Evolutionary conservation across 2,113 vertebrate species (phyloP).

Genomic region (Notothenia rossii): DNA sequence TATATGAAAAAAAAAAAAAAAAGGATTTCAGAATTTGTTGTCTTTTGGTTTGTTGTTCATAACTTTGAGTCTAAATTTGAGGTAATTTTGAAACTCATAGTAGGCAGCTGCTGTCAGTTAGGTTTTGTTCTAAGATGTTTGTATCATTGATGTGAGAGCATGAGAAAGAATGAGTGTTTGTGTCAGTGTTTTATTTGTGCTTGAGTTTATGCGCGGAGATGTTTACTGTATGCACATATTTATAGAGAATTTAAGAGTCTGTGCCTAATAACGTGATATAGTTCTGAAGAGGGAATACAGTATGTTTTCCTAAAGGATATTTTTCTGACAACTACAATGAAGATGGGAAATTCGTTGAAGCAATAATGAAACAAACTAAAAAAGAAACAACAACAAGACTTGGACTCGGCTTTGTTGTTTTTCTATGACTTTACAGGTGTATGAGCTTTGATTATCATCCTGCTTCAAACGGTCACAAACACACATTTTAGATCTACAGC

Average conservation of each 20-base stretch:
- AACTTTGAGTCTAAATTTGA: slow-evolving; percentile 52
- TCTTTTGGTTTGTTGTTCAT: slow-evolving; percentile 58
- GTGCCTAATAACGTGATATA: slow-evolving; percentile 68
- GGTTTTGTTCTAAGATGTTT: slow-evolving; percentile 35
- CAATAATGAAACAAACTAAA: slow-evolving; percentile 80
- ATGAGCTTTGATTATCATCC: slow-evolving; percentile 12
- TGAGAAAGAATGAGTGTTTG: slow-evolving; percentile 39
- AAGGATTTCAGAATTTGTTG: slow-evolving; percentile 53
- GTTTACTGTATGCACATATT: slow-evolving; percentile 49
- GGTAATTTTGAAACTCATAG: slow-evolving; percentile 56
- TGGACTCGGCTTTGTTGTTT: slow-evolving; percentile 54
- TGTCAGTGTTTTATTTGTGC: slow-evolving; percentile 45
- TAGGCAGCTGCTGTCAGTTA: slow-evolving; percentile 74
- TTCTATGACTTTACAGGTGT: slow-evolving; percentile 32
- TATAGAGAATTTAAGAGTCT: slow-evolving; percentile 60
- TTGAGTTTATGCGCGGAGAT: slow-evolving; percentile 11
- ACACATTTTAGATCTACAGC: slow-evolving; percentile 27
- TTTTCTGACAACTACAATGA: slow-evolving; percentile 58
- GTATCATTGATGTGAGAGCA: slow-evolving; percentile 39
- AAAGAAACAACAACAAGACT: slow-evolving; percentile 52
- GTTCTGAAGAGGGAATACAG: slow-evolving; percentile 41
- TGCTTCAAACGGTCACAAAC: slow-evolving; percentile 26
- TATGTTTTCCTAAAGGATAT: slow-evolving; percentile 62
- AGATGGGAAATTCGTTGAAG: slow-evolving; percentile 66
- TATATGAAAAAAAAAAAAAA: slow-evolving; percentile 41